Evolutionary conservation across 2,888 invertebrate species (phyloP).

Genomic region (Ornithoptera alexandrae): DNA sequence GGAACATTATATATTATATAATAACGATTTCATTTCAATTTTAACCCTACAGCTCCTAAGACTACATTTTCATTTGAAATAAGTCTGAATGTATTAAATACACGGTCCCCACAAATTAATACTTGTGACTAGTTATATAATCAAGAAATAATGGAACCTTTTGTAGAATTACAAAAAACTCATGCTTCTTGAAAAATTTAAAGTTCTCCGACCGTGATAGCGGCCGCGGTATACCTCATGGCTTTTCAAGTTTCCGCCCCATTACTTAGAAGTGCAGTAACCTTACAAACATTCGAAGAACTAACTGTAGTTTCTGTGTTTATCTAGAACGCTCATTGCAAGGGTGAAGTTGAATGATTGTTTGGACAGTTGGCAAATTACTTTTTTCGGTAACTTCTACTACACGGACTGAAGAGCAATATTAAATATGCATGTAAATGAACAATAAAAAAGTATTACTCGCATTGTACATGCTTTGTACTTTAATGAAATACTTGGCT

Average conservation of each 20-base stretch:
- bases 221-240: constrained; percentile 48
- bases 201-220: constrained; percentile 47
- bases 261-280: constrained; percentile 69
- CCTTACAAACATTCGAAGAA: constrained; percentile 50
- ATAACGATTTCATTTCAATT: too few relatives aligned
- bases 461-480: too few relatives aligned
- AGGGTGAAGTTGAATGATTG: constrained; percentile 8
- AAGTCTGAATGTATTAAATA: too few relatives aligned
- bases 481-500: too few relatives aligned
- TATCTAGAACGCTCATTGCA: constrained; percentile 12
- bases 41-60: too few relatives aligned
- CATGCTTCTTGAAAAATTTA: constrained; percentile 53
- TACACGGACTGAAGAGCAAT: background rate
- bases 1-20: too few relatives aligned
- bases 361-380: background rate
- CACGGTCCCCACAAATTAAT: too few relatives aligned
- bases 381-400: background rate
- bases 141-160: background rate
- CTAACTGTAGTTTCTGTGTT: constrained; percentile 25
- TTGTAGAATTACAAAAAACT: constrained; percentile 33
- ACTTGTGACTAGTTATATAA: too few relatives aligned
- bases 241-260: constrained; percentile 50
- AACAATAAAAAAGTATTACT: too few relatives aligned
- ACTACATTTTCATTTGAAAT: too few relatives aligned
- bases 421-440: background rate